These are phyloP conservation scores for Eubucco bourcierii DNA, from an alignment of 2,113 vertebrate genomes.

Conservation along the genomic window DNA sequence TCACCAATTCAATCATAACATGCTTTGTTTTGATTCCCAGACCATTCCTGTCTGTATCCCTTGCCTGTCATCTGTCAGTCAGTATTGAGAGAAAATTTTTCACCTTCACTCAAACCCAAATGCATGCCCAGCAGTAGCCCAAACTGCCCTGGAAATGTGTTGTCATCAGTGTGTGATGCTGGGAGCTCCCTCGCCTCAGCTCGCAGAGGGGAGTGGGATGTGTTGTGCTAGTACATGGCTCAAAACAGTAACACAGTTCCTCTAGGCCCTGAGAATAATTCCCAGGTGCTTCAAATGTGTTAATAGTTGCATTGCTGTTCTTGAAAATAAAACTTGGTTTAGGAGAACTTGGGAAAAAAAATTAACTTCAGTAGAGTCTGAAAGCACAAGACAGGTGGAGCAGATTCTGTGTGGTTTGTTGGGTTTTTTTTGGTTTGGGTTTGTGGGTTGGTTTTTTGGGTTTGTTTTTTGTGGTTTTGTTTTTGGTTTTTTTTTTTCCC, in stretches of 20 bases:
- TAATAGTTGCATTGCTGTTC: background rate
- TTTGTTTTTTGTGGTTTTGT: too few species aligned
- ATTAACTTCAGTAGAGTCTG: background rate
- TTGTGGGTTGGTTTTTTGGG: too few species aligned
- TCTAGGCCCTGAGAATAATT: background rate
- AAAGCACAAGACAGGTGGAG: background rate
- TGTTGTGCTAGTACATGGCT: background rate
- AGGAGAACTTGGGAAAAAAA: background rate
- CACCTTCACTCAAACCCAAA: background rate
- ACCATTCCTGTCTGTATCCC: background rate
- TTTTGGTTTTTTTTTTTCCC: too few species aligned
- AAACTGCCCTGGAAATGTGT: background rate
- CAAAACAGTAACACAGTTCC: background rate
- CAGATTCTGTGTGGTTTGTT: background rate
- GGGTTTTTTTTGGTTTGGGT: too few species aligned
- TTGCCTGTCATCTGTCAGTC: background rate
- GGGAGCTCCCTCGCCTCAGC: background rate
- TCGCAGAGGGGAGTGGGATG: background rate
- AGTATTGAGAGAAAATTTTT: background rate
- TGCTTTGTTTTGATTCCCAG: background rate
- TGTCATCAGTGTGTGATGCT: background rate
- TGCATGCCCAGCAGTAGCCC: background rate
- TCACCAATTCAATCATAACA: background rate
- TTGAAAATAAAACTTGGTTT: background rate
- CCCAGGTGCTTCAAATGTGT: background rate